These are phyloP conservation scores for Sarcophaga caerulescens DNA, from an alignment of 2,888 invertebrate genomes.

Conservation along the genomic window DNA sequence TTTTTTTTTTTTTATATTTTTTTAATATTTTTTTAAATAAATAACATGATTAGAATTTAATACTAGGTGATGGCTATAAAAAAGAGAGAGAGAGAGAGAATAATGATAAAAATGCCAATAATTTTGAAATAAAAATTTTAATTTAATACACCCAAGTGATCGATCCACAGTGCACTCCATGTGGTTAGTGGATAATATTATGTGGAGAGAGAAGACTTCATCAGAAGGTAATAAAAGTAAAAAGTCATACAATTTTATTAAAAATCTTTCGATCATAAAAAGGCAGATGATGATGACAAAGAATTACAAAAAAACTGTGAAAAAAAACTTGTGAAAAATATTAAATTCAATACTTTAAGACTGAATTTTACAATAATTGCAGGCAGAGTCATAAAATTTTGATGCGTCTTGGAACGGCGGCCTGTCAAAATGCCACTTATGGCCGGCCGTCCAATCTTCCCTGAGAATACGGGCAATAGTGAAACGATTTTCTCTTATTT, in stretches of 20 bases:
- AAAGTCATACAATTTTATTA: constrained; percentile 58
- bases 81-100: constrained; percentile 31
- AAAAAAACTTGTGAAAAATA: constrained; percentile 27
- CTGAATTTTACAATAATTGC: constrained; percentile 53
- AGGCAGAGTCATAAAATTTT: constrained; percentile 54
- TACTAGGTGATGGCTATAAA: not conserved
- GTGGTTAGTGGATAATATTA: constrained; percentile 32
- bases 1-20: not conserved
- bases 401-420: not conserved
- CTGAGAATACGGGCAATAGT: constrained; percentile 30
- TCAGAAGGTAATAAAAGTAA: constrained; percentile 61
- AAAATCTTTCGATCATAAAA: not conserved
- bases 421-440: constrained; percentile 1
- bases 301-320: not conserved
- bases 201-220: constrained; percentile 41
- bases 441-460: not conserved
- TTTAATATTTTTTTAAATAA: constrained; percentile 30
- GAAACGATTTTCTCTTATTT: constrained; percentile 18
- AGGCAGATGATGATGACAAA: constrained; percentile 9
- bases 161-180: constrained; percentile 11
- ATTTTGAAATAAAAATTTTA: constrained; percentile 48
- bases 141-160: constrained; percentile 28
- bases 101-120: constrained; percentile 7
- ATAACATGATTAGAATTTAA: constrained; percentile 43
- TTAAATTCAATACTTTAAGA: constrained; percentile 51